Conservation (phyloP, 2,888 invertebrate genomes). For the Stictocephala bisonia region DNA sequence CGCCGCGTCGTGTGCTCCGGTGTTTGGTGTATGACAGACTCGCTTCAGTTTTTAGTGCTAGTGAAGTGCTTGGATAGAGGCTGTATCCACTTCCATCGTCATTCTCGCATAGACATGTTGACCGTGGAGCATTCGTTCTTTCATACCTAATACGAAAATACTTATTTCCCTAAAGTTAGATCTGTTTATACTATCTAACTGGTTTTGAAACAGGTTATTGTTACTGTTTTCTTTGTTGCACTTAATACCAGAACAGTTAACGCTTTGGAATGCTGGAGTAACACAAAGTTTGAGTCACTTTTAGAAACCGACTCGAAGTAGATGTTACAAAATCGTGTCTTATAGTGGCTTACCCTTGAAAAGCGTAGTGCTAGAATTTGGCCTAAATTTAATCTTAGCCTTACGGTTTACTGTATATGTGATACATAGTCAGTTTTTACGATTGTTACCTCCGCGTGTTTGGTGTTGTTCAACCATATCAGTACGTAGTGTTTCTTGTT, state of each 20-base stretch:
- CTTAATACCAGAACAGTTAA: too few relatives aligned
- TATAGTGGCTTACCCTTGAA: conserved; percentile 33
- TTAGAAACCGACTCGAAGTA: too few relatives aligned
- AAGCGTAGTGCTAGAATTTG: conserved; percentile 25
- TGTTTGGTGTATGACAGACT: background rate
- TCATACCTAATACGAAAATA: too few relatives aligned
- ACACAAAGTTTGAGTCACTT: too few relatives aligned
- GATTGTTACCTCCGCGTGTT: conserved; percentile 16
- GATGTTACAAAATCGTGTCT: conserved; percentile 34
- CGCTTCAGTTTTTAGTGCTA: background rate
- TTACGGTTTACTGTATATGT: conserved; percentile 31
- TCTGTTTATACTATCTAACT: too few relatives aligned
- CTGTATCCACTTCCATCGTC: background rate
- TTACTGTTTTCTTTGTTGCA: too few relatives aligned
- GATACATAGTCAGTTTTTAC: conserved; percentile 24
- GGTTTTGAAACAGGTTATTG: too few relatives aligned
- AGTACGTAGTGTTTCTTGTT: conserved; percentile 10
- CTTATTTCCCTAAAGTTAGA: too few relatives aligned
- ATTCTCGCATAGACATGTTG: background rate
- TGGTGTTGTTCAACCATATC: conserved; percentile 24
- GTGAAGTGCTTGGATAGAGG: background rate
- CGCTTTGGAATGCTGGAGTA: too few relatives aligned
- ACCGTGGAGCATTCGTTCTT: too few relatives aligned
- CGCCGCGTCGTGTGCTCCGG: background rate
- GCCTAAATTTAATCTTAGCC: conserved; percentile 31